Evolutionary conservation across 2,113 vertebrate genomes (phyloP).

Genomic region (Macquaria ambigua): DNA sequence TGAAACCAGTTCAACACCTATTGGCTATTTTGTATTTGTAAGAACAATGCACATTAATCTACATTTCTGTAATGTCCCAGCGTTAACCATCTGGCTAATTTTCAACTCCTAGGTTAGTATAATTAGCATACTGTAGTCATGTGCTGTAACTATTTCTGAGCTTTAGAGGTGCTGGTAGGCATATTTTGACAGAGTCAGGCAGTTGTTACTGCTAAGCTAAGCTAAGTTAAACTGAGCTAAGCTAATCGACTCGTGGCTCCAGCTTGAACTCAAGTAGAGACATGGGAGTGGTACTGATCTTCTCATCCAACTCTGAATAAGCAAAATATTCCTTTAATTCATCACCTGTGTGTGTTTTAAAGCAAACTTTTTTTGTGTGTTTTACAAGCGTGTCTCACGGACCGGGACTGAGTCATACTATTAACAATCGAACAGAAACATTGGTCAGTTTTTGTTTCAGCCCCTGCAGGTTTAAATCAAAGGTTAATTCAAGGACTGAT

Average conservation of each 20-base stretch:
- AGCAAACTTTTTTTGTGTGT: background rate
- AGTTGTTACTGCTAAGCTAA: background rate
- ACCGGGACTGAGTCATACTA: background rate
- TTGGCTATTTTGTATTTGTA: too few relatives aligned
- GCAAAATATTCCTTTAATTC: background rate
- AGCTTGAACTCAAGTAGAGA: background rate
- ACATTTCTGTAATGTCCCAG: too few relatives aligned
- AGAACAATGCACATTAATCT: too few relatives aligned
- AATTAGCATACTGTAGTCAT: too few relatives aligned
- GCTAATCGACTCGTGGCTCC: background rate
- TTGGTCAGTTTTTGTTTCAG: background rate
- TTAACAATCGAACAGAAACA: background rate
- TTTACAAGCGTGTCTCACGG: background rate
- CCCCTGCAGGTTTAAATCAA: background rate
- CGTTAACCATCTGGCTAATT: background rate
- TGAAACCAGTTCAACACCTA: too few relatives aligned
- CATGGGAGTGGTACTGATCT: background rate
- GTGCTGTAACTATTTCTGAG: background rate
- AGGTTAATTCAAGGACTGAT: background rate
- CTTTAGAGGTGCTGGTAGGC: background rate
- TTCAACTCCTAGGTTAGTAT: background rate
- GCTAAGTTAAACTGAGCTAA: background rate
- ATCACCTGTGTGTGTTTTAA: background rate
- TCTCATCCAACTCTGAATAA: background rate
- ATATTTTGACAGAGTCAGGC: background rate